These are phyloP conservation scores for Notothenia rossii DNA, from an alignment of 2,113 vertebrate genomes.

Conservation along the genomic window DNA sequence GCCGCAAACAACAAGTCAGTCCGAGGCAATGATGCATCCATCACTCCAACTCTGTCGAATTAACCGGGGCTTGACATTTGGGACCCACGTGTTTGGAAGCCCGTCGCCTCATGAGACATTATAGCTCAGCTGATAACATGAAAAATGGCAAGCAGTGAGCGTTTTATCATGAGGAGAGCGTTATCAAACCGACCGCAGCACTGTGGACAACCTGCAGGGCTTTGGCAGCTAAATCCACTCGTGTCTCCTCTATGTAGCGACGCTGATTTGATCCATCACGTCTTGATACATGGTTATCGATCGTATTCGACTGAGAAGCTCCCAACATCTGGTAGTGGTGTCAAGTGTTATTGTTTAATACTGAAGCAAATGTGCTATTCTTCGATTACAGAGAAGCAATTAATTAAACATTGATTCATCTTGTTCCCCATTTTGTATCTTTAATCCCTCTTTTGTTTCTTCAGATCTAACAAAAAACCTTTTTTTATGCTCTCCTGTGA, in stretches of 20 bases:
- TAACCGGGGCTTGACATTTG: slow-evolving; percentile 59
- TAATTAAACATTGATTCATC: neutral
- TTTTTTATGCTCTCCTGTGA: neutral
- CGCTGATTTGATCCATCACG: slow-evolving; percentile 23
- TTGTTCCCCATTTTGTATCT: neutral
- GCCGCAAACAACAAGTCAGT: slow-evolving; percentile 63
- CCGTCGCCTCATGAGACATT: slow-evolving; percentile 53
- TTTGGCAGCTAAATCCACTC: slow-evolving; percentile 10
- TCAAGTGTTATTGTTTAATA: slow-evolving; percentile 4
- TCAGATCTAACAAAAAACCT: slow-evolving; percentile 5
- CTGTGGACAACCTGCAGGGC: slow-evolving; percentile 7
- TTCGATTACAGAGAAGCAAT: neutral
- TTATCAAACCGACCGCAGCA: slow-evolving; percentile 17
- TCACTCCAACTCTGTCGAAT: slow-evolving; percentile 48
- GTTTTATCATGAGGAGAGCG: slow-evolving; percentile 24
- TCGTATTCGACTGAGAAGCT: slow-evolving; percentile 12
- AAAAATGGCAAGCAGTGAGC: slow-evolving; percentile 40
- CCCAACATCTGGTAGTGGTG: neutral
- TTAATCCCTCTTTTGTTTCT: no score
- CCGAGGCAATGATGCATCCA: slow-evolving; percentile 65
- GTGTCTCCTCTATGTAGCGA: neutral
- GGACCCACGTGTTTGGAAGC: slow-evolving; percentile 28
- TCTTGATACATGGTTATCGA: slow-evolving; percentile 48
- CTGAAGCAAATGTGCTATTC: neutral
- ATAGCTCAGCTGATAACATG: slow-evolving; percentile 45